Evolutionary conservation across 1,140 invertebrate species (phyloP).

Genomic region (Neotoxoptera formosana): DNA sequence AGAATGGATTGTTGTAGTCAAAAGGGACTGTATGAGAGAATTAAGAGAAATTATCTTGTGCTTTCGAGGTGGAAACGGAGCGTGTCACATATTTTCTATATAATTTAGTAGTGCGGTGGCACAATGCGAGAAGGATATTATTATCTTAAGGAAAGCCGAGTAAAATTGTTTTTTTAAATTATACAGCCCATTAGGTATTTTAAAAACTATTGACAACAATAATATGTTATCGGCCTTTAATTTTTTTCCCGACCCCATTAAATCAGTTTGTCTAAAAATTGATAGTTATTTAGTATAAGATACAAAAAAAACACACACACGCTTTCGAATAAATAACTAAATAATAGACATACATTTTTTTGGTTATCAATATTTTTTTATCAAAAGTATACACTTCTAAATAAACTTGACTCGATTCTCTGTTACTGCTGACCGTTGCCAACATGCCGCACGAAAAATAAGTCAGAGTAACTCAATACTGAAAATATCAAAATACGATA

Average conservation of each 20-base stretch:
- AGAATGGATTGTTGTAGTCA: not conserved
- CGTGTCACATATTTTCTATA: not conserved
- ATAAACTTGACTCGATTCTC: not conserved
- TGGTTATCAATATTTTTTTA: not conserved
- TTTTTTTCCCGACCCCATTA: too few species aligned
- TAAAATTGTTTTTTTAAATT: too few species aligned
- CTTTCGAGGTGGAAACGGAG: not conserved
- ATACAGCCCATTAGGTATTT: too few species aligned
- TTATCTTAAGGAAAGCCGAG: too few species aligned
- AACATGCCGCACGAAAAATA: not conserved
- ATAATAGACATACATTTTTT: not conserved
- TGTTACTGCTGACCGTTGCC: not conserved
- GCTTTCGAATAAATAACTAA: not conserved
- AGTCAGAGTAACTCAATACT: not conserved
- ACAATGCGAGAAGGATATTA: not conserved
- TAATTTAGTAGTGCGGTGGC: not conserved
- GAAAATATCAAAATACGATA: slow-evolving; percentile 5
- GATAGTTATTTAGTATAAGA: not conserved
- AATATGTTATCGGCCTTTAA: too few species aligned
- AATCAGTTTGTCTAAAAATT: too few species aligned
- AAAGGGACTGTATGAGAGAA: too few species aligned
- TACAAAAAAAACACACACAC: not conserved
- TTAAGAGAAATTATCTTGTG: not conserved
- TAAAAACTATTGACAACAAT: too few species aligned
- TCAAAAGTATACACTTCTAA: not conserved